A percentile compares a stretch with the other conserved stretches of the same genome.
phyloP scores from a whole-genome alignment of 35 echinoderm and acorn worm genomes.

The Heliocidaris tuberculata region DNA sequence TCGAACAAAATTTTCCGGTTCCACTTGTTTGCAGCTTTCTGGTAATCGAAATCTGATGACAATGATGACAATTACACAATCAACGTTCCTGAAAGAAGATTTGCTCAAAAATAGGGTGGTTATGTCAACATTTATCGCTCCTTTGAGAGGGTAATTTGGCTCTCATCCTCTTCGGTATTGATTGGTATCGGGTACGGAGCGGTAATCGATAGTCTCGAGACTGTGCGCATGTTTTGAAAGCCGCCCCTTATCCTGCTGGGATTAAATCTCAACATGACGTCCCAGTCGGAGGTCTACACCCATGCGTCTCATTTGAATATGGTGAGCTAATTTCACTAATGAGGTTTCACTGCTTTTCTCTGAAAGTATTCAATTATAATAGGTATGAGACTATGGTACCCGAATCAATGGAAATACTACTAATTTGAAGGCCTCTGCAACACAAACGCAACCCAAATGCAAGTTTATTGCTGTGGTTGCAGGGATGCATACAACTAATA shows the following conservation, averaged over 20 bases:
- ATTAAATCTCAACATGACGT: constrained; percentile 5
- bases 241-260: background rate
- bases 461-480: too few relatives aligned
- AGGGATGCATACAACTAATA: too few relatives aligned
- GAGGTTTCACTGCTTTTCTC: too few relatives aligned
- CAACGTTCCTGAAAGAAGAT: background rate
- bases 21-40: background rate
- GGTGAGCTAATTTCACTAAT: background rate
- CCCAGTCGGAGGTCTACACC: background rate
- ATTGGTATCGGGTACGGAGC: background rate
- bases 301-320: background rate
- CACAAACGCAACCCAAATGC: too few relatives aligned
- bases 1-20: background rate
- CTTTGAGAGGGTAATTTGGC: background rate
- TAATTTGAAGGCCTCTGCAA: too few relatives aligned
- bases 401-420: too few relatives aligned
- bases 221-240: background rate
- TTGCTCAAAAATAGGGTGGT: background rate
- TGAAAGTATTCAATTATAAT: too few relatives aligned
- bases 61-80: background rate
- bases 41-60: background rate
- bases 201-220: background rate
- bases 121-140: background rate
- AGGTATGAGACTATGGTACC: too few relatives aligned
- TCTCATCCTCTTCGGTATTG: background rate